Percentiles rank a stretch among this genome's conserved stretches.
These are phyloP conservation scores for Brienomyrus longianalis DNA, from an alignment of 2,113 vertebrate genomes.

Conservation along the genomic window DNA sequence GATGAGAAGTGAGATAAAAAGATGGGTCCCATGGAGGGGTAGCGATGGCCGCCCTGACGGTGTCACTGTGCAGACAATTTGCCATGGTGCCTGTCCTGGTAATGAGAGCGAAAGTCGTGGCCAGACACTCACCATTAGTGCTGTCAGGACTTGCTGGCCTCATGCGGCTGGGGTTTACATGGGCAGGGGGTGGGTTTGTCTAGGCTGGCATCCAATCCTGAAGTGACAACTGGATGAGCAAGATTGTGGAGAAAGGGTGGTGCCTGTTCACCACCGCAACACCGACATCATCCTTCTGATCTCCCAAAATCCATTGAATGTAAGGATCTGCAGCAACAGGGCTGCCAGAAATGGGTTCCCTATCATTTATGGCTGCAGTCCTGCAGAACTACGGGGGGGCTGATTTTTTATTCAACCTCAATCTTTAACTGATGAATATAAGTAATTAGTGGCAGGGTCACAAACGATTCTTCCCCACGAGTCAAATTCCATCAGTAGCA, in stretches of 20 bases:
- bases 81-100: not conserved
- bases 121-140: not conserved
- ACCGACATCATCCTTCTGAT: not conserved
- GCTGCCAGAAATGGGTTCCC: not conserved
- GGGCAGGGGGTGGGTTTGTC: not conserved
- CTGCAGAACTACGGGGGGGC: not conserved
- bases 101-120: not conserved
- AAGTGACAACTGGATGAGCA: not conserved
- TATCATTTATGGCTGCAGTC: not conserved
- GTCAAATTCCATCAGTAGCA: not conserved
- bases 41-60: not conserved
- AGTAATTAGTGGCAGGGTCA: not conserved
- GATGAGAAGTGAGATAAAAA: not conserved
- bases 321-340: not conserved
- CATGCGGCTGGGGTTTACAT: not conserved
- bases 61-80: not conserved
- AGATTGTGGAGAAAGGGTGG: not conserved
- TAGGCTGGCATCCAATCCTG: not conserved
- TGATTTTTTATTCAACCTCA: not conserved
- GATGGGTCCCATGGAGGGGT: not conserved
- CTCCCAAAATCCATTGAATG: not conserved
- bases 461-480: not conserved
- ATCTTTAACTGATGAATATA: not conserved
- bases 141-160: not conserved
- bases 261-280: not conserved